Evolutionary conservation across 2,888 invertebrate genomes (phyloP), one percentile per base, ranked within the genome.

Genomic region (Aphrophora alni): DNA sequence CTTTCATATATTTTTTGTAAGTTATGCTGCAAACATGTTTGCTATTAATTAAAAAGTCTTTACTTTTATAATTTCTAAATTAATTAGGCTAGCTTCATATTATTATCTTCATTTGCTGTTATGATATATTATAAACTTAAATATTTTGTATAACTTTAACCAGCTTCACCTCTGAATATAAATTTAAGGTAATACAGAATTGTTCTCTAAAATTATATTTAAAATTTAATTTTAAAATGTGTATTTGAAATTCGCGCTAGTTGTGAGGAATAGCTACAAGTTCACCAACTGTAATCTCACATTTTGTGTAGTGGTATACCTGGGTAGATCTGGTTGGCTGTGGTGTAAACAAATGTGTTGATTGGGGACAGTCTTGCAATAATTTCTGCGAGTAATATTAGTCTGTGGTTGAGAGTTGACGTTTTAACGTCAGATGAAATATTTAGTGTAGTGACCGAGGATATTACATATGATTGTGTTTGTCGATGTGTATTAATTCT

Each of bases 271-370:
- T 33, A 21, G 2, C 59, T 59, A 21, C n/a, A 21, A 14, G 14
- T 5, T 59, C 0, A 21, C 59, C 59, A 59, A 59, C 59, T 59
- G 59, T 59, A 21, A 2, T 21, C 21, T 59, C 59, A 59, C 10
- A 59, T 59, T 59, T 59, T 21, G 21, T 59, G 59, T 59, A 59
- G 59, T 59, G 59, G 59, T 21, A 59, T 59, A 59, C 59, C 59
- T 59, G 59, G 5, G 59, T 21, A 59, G n/a, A 59, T 59, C 21
- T 59, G 59, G 59, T 59, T 59, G 59, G 59, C 59, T 59, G 59
- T 59, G 59, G 59, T 59, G 59, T 59, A 59, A 59, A 59, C 59
- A 59, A 59, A 59, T 59, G 59, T 59, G 59, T 59, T 59, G 59
- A 59, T 59, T 59, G 59, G 59, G 21, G 59, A 2, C 21, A 21